Percentiles rank a stretch among this genome's conserved stretches.
phyloP scores from a whole-genome alignment of 2,797 vertebrate genomes.

The Neopelma chrysocephalum region DNA sequence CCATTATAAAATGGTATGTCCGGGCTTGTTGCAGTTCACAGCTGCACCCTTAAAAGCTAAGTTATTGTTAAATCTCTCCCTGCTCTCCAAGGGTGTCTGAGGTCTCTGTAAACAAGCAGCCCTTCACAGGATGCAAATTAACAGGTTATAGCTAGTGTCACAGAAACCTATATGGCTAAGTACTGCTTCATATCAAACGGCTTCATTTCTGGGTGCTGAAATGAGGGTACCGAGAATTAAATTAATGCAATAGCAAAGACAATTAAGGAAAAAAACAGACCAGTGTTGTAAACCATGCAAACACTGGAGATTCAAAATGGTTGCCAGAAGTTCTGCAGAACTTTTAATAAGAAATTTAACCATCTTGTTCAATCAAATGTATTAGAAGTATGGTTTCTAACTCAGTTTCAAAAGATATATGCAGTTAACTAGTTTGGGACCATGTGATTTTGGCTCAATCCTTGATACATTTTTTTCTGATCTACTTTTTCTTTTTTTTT shows the following conservation, averaged over 20 bases:
- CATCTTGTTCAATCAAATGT: not conserved
- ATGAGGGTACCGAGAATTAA: not conserved
- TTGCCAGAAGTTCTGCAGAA: not conserved
- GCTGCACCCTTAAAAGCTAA: not conserved
- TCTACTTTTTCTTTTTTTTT: not conserved
- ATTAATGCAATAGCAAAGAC: not conserved
- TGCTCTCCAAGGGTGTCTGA: not conserved
- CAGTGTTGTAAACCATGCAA: not conserved
- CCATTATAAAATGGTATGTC: not conserved
- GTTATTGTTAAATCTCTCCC: not conserved
- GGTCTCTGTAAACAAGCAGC: not conserved
- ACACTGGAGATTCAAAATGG: not conserved
- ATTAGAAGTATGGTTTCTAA: not conserved
- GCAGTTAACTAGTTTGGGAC: not conserved
- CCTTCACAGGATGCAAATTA: constrained; percentile 18
- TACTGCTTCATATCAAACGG: not conserved
- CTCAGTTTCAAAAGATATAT: not conserved
- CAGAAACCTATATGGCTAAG: not conserved
- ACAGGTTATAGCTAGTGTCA: not conserved
- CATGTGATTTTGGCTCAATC: not conserved
- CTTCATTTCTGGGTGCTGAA: not conserved
- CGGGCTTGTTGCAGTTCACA: not conserved
- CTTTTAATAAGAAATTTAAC: not conserved
- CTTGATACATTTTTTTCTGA: not conserved
- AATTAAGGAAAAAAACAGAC: not conserved